Percentiles rank a stretch among this genome's conserved stretches.
These are phyloP conservation scores for Dicyrtomina minuta DNA, from an alignment of 2,888 invertebrate species.

Conservation along the genomic window DNA sequence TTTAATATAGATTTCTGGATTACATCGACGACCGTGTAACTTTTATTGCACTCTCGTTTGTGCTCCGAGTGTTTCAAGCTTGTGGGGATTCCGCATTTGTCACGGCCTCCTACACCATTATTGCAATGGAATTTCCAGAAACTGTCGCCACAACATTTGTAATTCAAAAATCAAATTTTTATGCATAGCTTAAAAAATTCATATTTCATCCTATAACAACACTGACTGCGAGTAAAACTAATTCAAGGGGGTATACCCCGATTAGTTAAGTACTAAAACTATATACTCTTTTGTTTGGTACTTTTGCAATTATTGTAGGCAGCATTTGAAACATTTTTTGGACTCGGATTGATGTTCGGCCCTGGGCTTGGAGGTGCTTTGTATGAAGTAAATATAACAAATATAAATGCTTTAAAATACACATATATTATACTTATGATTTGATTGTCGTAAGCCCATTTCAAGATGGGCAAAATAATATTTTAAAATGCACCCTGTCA, in stretches of 20 bases:
- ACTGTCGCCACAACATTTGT: constrained; percentile 61
- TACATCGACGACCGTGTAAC: constrained; percentile 57
- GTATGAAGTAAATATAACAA: constrained; percentile 54
- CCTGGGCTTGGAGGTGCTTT: constrained; percentile 57
- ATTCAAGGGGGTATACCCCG: background rate
- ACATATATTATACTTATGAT: no score
- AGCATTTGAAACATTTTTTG: constrained; percentile 57
- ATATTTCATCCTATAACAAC: no score
- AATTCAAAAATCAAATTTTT: no score
- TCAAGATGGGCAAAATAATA: no score
- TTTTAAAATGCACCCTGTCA: no score
- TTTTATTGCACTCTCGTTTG: constrained; percentile 75
- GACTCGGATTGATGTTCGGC: constrained; percentile 57
- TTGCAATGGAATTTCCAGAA: constrained; percentile 64
- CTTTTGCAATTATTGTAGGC: no score
- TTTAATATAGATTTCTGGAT: no score
- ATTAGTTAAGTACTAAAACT: constrained; percentile 28
- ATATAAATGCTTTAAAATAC: no score
- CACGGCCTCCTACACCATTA: constrained; percentile 77
- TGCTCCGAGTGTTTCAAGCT: constrained; percentile 78
- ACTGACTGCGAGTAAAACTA: no score
- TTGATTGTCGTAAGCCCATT: no score
- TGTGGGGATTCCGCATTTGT: constrained; percentile 79
- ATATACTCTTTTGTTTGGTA: no score
- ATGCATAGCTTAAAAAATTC: background rate